A percentile compares a stretch with the other conserved stretches of the same genome.
phyloP scores from a whole-genome alignment of 2,113 vertebrate genomes.

The Myxocyprinus asiaticus region DNA sequence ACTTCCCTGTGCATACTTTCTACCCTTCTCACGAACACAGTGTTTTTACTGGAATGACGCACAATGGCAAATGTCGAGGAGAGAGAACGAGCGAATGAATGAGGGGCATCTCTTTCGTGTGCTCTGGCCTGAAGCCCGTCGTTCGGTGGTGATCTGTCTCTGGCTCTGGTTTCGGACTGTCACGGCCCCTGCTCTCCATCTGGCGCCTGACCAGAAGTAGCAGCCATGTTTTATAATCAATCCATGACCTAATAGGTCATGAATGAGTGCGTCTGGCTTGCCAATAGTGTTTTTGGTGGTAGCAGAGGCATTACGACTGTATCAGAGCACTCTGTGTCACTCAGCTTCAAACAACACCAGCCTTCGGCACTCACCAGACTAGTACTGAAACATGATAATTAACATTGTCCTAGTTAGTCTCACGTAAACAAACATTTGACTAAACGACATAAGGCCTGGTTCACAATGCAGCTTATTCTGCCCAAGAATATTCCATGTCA shows the following conservation, averaged over 20 bases:
- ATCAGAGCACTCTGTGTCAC: slow-evolving; percentile 40
- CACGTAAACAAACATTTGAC: slow-evolving; percentile 5
- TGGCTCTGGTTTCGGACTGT: slow-evolving; percentile 68
- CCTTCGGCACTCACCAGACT: not conserved
- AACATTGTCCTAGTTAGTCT: slow-evolving; percentile 47
- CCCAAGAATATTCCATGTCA: no score
- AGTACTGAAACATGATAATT: slow-evolving; percentile 41
- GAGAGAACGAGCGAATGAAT: not conserved
- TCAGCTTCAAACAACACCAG: not conserved
- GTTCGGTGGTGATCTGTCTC: slow-evolving; percentile 67
- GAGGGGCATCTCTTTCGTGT: no score
- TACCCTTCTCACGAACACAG: no score
- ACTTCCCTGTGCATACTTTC: no score
- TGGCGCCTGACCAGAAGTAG: slow-evolving; percentile 72
- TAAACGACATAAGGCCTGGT: slow-evolving; percentile 19
- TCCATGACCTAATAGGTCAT: slow-evolving; percentile 79
- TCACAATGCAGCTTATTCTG: no score
- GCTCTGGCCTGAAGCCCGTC: slow-evolving; percentile 69
- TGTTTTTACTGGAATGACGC: no score
- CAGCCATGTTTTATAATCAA: slow-evolving; percentile 75
- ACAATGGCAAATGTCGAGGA: slow-evolving; percentile 10
- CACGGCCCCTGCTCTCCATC: slow-evolving; percentile 68
- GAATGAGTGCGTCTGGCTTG: slow-evolving; percentile 69
- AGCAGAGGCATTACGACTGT: slow-evolving; percentile 54
- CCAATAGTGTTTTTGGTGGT: slow-evolving; percentile 68